Percentiles rank a stretch among this genome's conserved stretches.
Evolutionary conservation across 2,888 invertebrate species (phyloP).

Genomic region (Melanotus villosus): DNA sequence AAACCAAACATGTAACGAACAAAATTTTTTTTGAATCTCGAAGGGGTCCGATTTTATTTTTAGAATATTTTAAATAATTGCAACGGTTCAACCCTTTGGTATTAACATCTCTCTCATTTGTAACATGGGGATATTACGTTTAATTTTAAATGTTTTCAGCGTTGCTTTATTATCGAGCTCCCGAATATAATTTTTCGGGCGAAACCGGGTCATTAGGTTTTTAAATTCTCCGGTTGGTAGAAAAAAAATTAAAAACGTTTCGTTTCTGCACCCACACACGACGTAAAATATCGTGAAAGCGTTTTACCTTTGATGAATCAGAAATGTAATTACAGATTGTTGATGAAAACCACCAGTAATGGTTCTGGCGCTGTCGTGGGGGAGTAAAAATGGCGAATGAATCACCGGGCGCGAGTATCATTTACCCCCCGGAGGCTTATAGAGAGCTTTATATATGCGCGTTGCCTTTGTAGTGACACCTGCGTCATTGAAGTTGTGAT

Average conservation of each 20-base stretch:
- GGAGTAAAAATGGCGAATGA: conserved; percentile 21
- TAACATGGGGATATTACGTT: neutral
- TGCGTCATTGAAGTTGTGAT: conserved; percentile 33
- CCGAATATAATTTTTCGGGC: neutral
- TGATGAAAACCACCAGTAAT: conserved; percentile 21
- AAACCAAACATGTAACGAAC: no score
- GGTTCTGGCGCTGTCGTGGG: neutral
- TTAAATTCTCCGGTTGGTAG: no score
- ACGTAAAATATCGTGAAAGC: conserved; percentile 4
- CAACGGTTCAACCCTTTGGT: no score
- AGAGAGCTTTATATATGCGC: conserved; percentile 28
- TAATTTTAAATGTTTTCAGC: no score
- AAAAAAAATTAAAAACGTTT: neutral
- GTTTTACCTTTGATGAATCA: conserved; percentile 23
- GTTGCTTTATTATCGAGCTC: neutral
- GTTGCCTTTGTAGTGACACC: conserved; percentile 40
- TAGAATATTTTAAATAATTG: no score
- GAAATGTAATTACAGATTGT: conserved; percentile 22
- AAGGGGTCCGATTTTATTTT: no score
- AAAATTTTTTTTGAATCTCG: no score
- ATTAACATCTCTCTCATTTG: neutral
- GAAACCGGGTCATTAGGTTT: neutral
- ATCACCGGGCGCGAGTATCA: conserved; percentile 29
- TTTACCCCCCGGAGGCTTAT: conserved; percentile 33
- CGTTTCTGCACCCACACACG: neutral